phyloP scores from a whole-genome alignment of 2,888 invertebrate species.

The Nemotelus nigrinus region DNA sequence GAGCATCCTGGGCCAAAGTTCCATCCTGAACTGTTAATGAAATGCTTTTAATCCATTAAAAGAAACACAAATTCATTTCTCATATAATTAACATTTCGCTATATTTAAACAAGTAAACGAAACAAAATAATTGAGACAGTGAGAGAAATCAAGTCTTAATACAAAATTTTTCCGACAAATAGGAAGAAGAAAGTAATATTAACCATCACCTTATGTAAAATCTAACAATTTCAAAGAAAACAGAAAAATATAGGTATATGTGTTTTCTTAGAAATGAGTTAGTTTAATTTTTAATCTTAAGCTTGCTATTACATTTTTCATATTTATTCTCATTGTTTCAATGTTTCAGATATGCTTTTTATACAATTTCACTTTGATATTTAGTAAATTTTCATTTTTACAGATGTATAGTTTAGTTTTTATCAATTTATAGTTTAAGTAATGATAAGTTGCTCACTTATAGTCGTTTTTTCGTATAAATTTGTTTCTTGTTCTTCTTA shows the following conservation, averaged over 20 bases:
- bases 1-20: no score
- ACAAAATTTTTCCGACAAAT: not conserved
- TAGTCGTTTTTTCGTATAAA: no score
- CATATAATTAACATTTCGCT: conserved; percentile 27
- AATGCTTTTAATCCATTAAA: not conserved
- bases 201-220: not conserved
- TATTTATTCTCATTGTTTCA: not conserved
- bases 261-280: not conserved
- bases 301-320: not conserved
- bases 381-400: not conserved
- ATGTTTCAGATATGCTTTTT: conserved; percentile 7
- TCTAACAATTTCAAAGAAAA: not conserved
- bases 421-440: no score
- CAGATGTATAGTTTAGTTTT: not conserved
- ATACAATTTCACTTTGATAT: not conserved
- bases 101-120: conserved; percentile 12
- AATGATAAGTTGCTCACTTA: no score
- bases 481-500: no score
- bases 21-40: no score
- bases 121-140: conserved; percentile 8
- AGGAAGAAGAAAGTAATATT: not conserved
- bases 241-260: not conserved
- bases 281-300: no score
- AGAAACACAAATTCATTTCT: not conserved
- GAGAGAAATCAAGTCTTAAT: not conserved